Base-by-base conservation (phyloP, 1,140 invertebrate genomes). In the Pseudobourletiella spinata region DNA sequence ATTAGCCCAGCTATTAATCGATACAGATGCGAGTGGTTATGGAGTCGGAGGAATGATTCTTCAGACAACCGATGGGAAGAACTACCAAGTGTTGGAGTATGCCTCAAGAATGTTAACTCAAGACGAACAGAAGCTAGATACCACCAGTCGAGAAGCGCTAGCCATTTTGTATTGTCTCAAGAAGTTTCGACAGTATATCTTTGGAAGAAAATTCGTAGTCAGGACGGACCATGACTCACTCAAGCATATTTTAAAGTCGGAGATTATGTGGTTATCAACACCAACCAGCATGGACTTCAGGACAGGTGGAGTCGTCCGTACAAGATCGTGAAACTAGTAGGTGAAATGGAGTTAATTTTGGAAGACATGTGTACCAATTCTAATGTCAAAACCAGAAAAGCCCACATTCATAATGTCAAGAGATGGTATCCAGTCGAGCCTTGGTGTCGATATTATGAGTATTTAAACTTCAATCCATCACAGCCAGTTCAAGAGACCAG, bases 121-220 rank as follows among this genome's bases (percentile, higher is more conserved):
- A 25, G 59, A 67, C 1, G 73, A 79, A 67, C 48, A 42, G 24
- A 72, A 71, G 8, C 77, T 77, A 57, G 69, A 64, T 1, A 74
- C 75, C 14, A 76, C 72, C 18, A 77, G 80, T 64, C 62, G 69
- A 29, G 75, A 79, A 69, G 70, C 67, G 15, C 56, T 76, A 15
- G 73, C 72, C 1, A 63, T 77, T 8, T 70, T 75, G 15, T 78
- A 71, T 70, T 70, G 70, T 1, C 62, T 73, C 48, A 61, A 72
- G 42, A 66, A 74, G 48, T 77, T 77, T 57, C 58, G 72, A n/a
- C 60, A 64, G 6, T 77, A 75, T 65, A 15, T 76, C 1, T 76
- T 74, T 60, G 76, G 76, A 11, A 70, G 59, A 48, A 15, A 4
- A 22, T 57, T 57, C 6, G 2, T 20, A 0, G 22, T 57, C 1